Base-by-base conservation (phyloP, 2,113 vertebrate genomes). In the Petromus typicus region DNA sequence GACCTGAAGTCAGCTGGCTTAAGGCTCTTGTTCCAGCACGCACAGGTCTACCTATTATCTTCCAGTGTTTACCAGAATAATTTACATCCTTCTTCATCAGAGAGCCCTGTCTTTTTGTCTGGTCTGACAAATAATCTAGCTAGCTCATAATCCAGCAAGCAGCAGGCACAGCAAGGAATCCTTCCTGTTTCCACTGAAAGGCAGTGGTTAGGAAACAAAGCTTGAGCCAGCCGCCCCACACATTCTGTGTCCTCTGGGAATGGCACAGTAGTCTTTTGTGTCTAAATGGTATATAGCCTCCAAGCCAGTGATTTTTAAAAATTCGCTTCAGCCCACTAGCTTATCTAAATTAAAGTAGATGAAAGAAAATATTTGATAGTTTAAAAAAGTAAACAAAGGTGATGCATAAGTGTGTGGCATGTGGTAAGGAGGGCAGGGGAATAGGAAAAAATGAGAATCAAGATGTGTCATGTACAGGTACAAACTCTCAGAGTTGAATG, bases 1-100 rank as follows among this genome's bases (percentile, higher is more conserved):
- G 94, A n/a, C 10, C 81, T 48, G 69, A 95, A 32, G 48, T 85
- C 84, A 76, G 10, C 25, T 48, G 81, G 37, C n/a, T 51, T 96
- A 88, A 43, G 23, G 2, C 0, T 88, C 45, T 75, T 30, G 3
- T 17, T 96, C 45, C 9, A 64, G 43, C 79, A 79, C 69, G 82
- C 22, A 17, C 12, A 51, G 2, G 3, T 76, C 37, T 40, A 67
- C 25, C 4, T 8, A 67, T 3, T 51, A 23, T 48, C 13, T 16
- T 71, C 79, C 63, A 69, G 6, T 12, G 25, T 20, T 30, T 75
- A n/a, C 56, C 17, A 76, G 7, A 51, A 1, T 69, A 69, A 13
- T 17, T 84, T 63, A 34, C 9, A 56, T 20, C 27, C 25, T 59
- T 89, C 81, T 27, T 54, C 5, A 20, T 25, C 37, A 57, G 3